A percentile compares a stretch with the other conserved stretches of the same genome.
Conservation (phyloP, 2,113 vertebrate species). For the Mugil cephalus region DNA sequence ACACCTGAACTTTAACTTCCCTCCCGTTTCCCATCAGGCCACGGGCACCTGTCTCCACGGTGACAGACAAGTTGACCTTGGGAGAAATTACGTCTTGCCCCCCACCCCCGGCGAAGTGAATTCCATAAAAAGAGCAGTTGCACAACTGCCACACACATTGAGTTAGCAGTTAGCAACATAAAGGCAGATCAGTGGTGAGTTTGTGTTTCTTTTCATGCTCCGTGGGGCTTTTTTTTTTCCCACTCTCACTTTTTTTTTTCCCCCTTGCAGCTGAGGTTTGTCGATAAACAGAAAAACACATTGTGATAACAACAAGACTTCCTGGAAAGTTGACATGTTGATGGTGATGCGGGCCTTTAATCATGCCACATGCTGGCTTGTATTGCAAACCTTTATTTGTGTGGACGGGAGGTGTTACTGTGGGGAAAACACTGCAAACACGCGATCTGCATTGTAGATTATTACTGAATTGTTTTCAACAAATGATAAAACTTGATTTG, state of each 20-base stretch:
- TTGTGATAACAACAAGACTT: not conserved
- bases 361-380: not conserved
- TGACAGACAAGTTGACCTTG: conserved; percentile 69
- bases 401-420: too few species aligned
- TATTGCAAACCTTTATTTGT: too few species aligned
- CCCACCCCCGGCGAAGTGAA: not conserved
- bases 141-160: too few species aligned
- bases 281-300: not conserved
- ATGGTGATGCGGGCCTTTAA: not conserved
- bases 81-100: conserved; percentile 36
- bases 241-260: rapidly evolving
- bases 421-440: too few species aligned
- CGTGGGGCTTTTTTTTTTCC: rapidly evolving
- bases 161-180: too few species aligned
- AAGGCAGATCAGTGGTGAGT: not conserved
- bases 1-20: conserved; percentile 61
- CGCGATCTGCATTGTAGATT: too few species aligned
- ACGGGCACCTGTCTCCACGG: conserved; percentile 67
- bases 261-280: not conserved
- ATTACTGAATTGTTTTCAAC: too few species aligned
- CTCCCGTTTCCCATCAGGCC: conserved; percentile 57
- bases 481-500: too few species aligned
- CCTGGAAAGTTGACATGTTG: conserved; percentile 8
- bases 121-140: too few species aligned
- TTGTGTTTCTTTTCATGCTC: not conserved